Conservation (phyloP, 2,888 invertebrate species). For the Diploptera punctata region DNA sequence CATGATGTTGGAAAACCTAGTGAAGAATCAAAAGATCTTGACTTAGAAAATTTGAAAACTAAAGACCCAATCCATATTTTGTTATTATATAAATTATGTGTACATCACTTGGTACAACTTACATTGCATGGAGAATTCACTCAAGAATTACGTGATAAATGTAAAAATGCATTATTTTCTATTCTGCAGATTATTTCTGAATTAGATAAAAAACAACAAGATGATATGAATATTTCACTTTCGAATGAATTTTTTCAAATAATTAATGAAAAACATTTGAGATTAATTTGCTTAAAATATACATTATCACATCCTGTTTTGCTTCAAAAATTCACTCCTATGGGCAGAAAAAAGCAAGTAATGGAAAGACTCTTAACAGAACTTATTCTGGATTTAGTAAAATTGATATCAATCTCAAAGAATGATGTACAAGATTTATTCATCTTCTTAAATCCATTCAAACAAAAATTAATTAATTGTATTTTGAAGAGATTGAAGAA, state of each 20-base stretch:
- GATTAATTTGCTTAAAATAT: constrained; percentile 48
- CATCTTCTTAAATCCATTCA: constrained; percentile 57
- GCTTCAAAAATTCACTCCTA: constrained; percentile 53
- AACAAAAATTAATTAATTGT: constrained; percentile 61
- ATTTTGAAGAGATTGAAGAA: constrained; percentile 58
- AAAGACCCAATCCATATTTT: constrained; percentile 50
- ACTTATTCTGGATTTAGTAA: constrained; percentile 47
- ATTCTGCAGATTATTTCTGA: neutral
- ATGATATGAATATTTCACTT: neutral
- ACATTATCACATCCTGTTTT: constrained; percentile 56
- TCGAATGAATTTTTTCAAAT: neutral
- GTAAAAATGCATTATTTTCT: constrained; percentile 44
- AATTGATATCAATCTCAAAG: neutral
- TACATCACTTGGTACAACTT: constrained; percentile 52
- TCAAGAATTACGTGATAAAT: constrained; percentile 46
- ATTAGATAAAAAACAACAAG: neutral
- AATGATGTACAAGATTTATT: constrained; percentile 8
- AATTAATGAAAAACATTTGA: neutral
- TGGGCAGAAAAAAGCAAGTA: constrained; percentile 47
- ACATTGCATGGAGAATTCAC: constrained; percentile 45
- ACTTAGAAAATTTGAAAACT: neutral
- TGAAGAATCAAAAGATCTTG: neutral
- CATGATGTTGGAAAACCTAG: neutral
- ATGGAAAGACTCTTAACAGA: constrained; percentile 50
- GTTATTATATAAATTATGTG: constrained; percentile 54